Evolutionary conservation across 37 sponge, comb jelly and placozoan species (phyloP), one percentile per base, ranked within the genome.

Genomic region (Halichondria panicea): DNA sequence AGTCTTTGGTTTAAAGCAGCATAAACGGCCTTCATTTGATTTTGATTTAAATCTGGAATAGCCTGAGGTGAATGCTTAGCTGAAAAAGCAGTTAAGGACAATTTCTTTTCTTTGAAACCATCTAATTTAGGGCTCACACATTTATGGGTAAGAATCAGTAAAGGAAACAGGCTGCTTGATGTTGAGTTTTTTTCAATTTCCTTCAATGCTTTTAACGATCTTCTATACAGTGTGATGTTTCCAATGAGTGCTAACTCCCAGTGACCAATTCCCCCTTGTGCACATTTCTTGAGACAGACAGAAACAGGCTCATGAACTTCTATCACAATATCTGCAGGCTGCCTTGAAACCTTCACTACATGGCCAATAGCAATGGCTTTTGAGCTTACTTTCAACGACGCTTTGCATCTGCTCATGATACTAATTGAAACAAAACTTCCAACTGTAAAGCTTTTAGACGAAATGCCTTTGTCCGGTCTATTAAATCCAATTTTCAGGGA

Each of bases 181-280:
- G 25, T 50, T 12, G 11, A 19, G 4, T 44, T 28, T 8, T 60
- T 32, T 27, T 38, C 4, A 2, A 87, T 27, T 44, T 19, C 31
- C 7, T 38, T 19, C 7, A 89, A 61, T 59, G 84, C 78, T 39
- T 77, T 72, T 30, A 72, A 56, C 45, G 75, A 50, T 50, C 89
- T 30, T 32, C 46, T 78, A 67, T 80, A 89, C 40, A 57, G 55
- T n/a, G 56, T 84, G n/a, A 89, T 77, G 54, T 89, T 84, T 4
- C 90, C 84, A 35, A 89, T 46, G 11, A 74, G 76, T 7, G 30
- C 63, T 55, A 89, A 57, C 57, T 79, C 48, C 90, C 90, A 89
- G 54, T 80, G 84, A 18, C 90, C 84, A 53, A 34, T 79, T 2
- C 32, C 19, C 7, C 52, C 39, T 11, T 2, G 2, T 41, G 66